Base-by-base conservation (phyloP, 2,888 invertebrate species). In the Ormyrus pomaceus region DNA sequence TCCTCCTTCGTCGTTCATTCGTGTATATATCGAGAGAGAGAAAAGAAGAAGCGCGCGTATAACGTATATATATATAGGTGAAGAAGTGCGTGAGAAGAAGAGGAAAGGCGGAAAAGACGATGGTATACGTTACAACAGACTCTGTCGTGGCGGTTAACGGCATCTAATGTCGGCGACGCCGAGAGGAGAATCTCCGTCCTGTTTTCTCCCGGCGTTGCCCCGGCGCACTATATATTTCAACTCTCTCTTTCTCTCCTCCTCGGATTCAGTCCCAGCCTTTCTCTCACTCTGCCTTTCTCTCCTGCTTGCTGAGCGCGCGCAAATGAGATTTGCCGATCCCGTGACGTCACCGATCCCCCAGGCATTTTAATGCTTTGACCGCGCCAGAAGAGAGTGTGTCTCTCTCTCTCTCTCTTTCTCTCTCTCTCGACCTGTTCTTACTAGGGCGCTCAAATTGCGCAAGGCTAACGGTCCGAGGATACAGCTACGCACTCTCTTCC, bases 331-430 rank as follows among this genome's bases (percentile, higher is more conserved):
- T 86, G 87, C 86, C 87, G 46, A 34, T 34, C 34, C 34, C 82
- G 89, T 86, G 86, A 84, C 86, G 86, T 86, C 85, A 86, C 87
- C 87, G 87, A 86, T 86, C 87, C 87, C 85, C 85, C 58, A 85
- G 85, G 85, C 86, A 85, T 86, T 86, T 86, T 86, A 86, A 87
- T 86, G 86, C 86, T 84, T 74, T 55, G 34, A 62, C 1, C 58
- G n/a, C 61, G 71, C 34, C 34, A 34, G 34, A 34, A 34, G 34
- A 34, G 34, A 34, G 34, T 34, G 4, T 34, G 4, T 34, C 34
- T 34, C 34, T 34, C 34, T 34, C 34, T 34, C 34, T 34, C 34
- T 34, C 34, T 34, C 34, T 34, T 4, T 34, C 34, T 34, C 34
- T 34, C 34, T 34, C 34, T 34, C 34, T 34, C 34, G 34, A 34